phyloP scores from a whole-genome alignment of 2,113 vertebrate genomes.

The Mirza zaza region DNA sequence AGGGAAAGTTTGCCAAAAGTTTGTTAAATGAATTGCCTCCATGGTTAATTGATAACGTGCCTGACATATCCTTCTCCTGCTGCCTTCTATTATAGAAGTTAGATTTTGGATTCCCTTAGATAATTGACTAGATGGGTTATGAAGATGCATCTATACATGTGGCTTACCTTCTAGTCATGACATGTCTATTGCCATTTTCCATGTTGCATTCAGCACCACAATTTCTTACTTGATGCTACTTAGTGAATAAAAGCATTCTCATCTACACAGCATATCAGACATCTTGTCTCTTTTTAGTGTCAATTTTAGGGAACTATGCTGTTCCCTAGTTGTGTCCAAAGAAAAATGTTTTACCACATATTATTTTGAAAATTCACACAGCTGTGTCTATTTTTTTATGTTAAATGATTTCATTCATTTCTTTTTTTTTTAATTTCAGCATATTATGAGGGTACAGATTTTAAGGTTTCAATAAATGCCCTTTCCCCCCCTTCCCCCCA shows the following conservation, averaged over 20 bases:
- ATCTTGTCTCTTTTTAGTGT: constrained; percentile 49
- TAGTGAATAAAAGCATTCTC: constrained; percentile 38
- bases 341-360: constrained; percentile 43
- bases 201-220: not conserved
- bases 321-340: not conserved
- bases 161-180: not conserved
- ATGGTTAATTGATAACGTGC: not conserved
- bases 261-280: constrained; percentile 14
- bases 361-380: constrained; percentile 42
- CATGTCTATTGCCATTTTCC: not conserved
- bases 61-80: not conserved
- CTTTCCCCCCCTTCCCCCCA: too few species aligned
- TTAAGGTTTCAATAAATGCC: too few species aligned
- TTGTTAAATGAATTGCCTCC: constrained; percentile 20
- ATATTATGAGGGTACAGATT: too few species aligned
- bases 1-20: constrained; percentile 18
- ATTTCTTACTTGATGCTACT: not conserved
- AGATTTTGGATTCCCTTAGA: constrained; percentile 24
- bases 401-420: too few species aligned
- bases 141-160: not conserved
- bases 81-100: not conserved
- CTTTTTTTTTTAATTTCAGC: too few species aligned
- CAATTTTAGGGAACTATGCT: constrained; percentile 42
- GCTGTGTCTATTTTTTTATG: not conserved
- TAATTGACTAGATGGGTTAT: not conserved